These are phyloP conservation scores for Bhutanitis thaidina DNA, from an alignment of 2,888 invertebrate genomes.

Conservation along the genomic window DNA sequence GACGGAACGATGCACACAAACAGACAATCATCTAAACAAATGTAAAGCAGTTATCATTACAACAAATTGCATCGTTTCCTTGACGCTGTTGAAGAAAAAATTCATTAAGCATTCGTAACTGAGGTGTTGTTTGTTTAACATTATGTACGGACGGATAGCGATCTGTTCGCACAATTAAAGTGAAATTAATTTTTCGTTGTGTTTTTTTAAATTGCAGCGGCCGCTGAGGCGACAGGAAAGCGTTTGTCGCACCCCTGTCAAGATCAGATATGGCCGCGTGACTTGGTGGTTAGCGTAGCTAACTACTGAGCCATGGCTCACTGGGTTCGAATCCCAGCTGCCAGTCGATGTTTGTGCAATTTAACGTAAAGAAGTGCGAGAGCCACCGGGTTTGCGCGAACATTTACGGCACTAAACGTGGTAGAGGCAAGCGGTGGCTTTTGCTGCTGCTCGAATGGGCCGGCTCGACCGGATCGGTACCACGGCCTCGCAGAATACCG, in stretches of 20 bases:
- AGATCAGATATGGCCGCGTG: not conserved
- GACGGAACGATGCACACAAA: too few species aligned
- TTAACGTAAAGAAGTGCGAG: too few species aligned
- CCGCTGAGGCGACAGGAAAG: not conserved
- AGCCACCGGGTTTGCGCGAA: too few species aligned
- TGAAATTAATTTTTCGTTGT: conserved; percentile 37
- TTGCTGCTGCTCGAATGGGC: too few species aligned
- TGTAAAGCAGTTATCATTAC: not conserved
- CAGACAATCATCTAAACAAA: not conserved
- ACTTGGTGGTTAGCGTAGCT: too few species aligned
- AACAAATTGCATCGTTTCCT: not conserved
- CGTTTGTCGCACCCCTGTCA: not conserved
- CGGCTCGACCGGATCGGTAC: too few species aligned
- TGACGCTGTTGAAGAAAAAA: not conserved
- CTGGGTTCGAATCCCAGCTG: too few species aligned
- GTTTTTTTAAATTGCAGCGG: not conserved
- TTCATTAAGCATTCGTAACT: conserved; percentile 6
- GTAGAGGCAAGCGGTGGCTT: too few species aligned
- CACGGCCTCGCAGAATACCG: too few species aligned
- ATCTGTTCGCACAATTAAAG: conserved; percentile 46
- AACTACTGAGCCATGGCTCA: too few species aligned
- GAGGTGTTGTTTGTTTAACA: not conserved
- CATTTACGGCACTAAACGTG: too few species aligned
- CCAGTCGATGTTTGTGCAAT: too few species aligned
- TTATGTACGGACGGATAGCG: conserved; percentile 26